These are phyloP conservation scores for Tortrix viridana DNA, from an alignment of 2,888 invertebrate genomes.

Conservation along the genomic window DNA sequence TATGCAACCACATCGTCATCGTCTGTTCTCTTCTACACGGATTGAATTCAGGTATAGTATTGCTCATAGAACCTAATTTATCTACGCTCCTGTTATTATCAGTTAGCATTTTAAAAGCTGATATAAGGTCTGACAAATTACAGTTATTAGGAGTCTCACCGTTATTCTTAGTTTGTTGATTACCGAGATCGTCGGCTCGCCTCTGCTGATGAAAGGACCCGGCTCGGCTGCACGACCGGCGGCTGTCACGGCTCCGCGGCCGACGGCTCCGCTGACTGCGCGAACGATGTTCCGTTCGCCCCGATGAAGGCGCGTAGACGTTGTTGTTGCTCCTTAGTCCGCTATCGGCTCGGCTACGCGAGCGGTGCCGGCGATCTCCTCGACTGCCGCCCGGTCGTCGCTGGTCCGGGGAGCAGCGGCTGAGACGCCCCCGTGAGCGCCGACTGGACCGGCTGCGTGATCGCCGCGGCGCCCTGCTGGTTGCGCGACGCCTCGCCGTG, in stretches of 20 bases:
- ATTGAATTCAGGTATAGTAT: constrained; percentile 20
- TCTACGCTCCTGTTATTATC: background rate
- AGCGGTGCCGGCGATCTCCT: no score
- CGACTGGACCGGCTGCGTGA: no score
- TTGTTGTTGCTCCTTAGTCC: no score
- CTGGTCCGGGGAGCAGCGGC: no score
- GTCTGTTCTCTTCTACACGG: constrained; percentile 8
- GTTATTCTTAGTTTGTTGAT: background rate
- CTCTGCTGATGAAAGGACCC: background rate
- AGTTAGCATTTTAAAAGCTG: background rate
- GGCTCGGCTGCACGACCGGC: background rate
- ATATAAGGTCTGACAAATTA: background rate
- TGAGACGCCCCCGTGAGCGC: no score
- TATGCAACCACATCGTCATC: constrained; percentile 16
- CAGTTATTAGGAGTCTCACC: background rate
- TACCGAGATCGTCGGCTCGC: background rate
- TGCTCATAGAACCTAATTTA: background rate
- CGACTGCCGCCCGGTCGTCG: no score
- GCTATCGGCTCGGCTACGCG: no score
- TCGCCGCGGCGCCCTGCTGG: no score
- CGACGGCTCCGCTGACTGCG: background rate
- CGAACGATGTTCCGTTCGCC: no score
- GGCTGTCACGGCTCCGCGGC: background rate
- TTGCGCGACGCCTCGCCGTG: no score
- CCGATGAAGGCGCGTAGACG: no score